phyloP scores from a whole-genome alignment of 2,888 invertebrate species.

The Lycaena phlaeas region DNA sequence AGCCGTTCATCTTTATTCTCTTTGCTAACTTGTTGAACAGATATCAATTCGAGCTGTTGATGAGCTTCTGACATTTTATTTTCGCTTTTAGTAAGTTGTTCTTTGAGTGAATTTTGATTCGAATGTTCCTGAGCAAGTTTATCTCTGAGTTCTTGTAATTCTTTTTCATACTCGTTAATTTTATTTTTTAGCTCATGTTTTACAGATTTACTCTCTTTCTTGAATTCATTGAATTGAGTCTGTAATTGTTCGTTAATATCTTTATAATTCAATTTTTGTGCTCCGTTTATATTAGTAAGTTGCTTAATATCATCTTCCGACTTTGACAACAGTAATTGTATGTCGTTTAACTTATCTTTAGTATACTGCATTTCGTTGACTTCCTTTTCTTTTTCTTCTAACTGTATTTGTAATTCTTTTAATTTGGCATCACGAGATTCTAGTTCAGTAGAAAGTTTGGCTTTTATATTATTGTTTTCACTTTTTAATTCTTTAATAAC shows the following conservation, averaged over 20 bases:
- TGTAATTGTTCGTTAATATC: constrained; percentile 60
- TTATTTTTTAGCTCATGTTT: constrained; percentile 68
- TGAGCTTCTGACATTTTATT: constrained; percentile 45
- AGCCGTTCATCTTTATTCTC: constrained; percentile 52
- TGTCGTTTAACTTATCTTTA: constrained; percentile 50
- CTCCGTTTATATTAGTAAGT: constrained; percentile 57
- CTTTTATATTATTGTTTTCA: constrained; percentile 46
- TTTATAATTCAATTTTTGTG: constrained; percentile 62
- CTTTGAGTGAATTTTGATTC: constrained; percentile 47
- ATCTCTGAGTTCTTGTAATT: constrained; percentile 47
- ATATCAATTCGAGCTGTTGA: constrained; percentile 55
- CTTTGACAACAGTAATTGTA: constrained; percentile 49
- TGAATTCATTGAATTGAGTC: constrained; percentile 52
- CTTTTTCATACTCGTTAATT: constrained; percentile 68
- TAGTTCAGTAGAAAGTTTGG: constrained; percentile 43
- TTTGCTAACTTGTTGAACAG: constrained; percentile 50
- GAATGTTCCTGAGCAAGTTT: constrained; percentile 46
- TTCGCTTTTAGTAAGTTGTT: constrained; percentile 47
- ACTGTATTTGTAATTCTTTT: constrained; percentile 40
- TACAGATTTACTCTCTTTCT: constrained; percentile 60
- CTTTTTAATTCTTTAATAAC: constrained; percentile 39
- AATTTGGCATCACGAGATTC: constrained; percentile 48
- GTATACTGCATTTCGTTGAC: constrained; percentile 41
- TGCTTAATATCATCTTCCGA: constrained; percentile 63
- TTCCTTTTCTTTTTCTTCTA: constrained; percentile 44